These are phyloP conservation scores for Lithophane semibrunnea DNA, from an alignment of 2,888 invertebrate species.

Conservation along the genomic window DNA sequence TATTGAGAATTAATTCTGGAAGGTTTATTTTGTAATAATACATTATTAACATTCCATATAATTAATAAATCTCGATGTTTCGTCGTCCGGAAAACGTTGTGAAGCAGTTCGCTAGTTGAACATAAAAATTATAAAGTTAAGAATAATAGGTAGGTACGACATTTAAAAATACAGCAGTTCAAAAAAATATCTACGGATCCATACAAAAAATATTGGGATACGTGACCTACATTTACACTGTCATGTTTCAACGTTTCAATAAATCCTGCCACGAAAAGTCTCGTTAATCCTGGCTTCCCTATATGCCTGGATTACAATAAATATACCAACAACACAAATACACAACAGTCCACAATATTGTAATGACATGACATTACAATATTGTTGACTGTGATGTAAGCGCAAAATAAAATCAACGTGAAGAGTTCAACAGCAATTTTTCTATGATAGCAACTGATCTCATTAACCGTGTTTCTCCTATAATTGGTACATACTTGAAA, in stretches of 20 bases:
- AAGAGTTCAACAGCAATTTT: background rate
- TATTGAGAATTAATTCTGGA: too few relatives aligned
- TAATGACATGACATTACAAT: slow-evolving; percentile 28
- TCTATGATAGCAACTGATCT: too few relatives aligned
- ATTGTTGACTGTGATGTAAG: slow-evolving; percentile 10
- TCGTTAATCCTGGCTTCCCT: slow-evolving; percentile 40
- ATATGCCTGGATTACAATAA: slow-evolving; percentile 25
- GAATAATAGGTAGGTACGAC: background rate
- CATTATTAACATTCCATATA: too few relatives aligned
- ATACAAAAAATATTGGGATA: slow-evolving; percentile 11
- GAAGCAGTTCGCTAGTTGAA: too few relatives aligned
- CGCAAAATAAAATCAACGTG: slow-evolving; percentile 8
- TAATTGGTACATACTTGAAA: background rate
- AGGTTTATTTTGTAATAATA: too few relatives aligned
- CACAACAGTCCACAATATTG: too few relatives aligned
- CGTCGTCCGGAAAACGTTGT: too few relatives aligned
- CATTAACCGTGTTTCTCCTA: background rate
- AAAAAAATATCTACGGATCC: background rate
- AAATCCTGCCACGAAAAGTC: slow-evolving; percentile 40
- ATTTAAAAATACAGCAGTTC: background rate
- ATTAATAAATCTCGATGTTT: too few relatives aligned
- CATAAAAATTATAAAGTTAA: background rate
- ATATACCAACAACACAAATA: slow-evolving; percentile 15
- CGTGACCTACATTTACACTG: slow-evolving; percentile 28
- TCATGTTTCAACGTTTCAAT: slow-evolving; percentile 50